These are phyloP conservation scores for Ciona savignyi DNA, from an alignment of 23 tunicate species.

Conservation along the genomic window DNA sequence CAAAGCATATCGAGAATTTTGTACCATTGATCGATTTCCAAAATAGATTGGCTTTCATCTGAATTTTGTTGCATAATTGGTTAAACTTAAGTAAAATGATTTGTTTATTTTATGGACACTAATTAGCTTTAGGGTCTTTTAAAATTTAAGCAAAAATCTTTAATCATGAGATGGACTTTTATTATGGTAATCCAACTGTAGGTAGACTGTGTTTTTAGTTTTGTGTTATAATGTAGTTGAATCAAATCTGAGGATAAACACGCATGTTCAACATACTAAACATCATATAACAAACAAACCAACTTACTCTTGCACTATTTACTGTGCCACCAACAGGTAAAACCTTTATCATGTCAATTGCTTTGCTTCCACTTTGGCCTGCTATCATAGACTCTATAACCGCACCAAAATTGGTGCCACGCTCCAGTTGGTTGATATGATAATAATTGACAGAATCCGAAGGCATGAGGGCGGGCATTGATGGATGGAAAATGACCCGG, in stretches of 20 bases:
- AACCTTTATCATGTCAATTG: background rate
- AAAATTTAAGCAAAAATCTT: too few relatives aligned
- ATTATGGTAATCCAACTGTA: background rate
- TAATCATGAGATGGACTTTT: background rate
- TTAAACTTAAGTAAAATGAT: too few relatives aligned
- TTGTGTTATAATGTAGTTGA: too few relatives aligned
- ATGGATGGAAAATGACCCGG: conserved; percentile 39
- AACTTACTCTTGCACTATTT: conserved; percentile 3
- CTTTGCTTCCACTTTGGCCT: conserved; percentile 16
- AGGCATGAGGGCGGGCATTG: conserved; percentile 26
- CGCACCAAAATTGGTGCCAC: conserved; percentile 10
- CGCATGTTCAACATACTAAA: background rate
- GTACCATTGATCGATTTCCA: conserved; percentile 28
- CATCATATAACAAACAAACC: background rate
- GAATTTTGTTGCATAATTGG: too few relatives aligned
- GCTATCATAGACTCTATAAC: conserved; percentile 30
- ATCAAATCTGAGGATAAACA: background rate
- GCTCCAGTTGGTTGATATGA: conserved; percentile 27
- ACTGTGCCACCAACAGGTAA: conserved; percentile 29
- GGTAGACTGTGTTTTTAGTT: background rate
- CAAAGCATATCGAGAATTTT: conserved; percentile 45
- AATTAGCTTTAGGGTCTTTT: too few relatives aligned
- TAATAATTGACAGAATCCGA: conserved; percentile 17
- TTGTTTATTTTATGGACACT: too few relatives aligned
- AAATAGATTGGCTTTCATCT: conserved; percentile 11